Conservation (phyloP, 2,797 vertebrate genomes). For the Alfaro cultratus region DNA sequence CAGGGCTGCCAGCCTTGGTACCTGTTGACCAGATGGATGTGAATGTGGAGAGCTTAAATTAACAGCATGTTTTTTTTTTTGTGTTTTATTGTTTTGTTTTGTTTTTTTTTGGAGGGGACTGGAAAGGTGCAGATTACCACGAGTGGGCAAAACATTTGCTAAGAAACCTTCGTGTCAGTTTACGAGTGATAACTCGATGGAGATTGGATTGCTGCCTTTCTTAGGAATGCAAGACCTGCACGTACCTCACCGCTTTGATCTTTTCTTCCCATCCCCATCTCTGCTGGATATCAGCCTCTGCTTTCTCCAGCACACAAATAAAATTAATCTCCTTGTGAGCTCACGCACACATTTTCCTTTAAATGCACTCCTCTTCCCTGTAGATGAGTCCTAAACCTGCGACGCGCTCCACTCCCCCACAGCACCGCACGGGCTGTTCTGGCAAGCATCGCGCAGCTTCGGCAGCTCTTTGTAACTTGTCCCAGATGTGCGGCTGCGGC, state of each 20-base stretch:
- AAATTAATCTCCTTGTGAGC: slow-evolving; percentile 44
- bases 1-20: slow-evolving; percentile 41
- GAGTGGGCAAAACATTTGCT: slow-evolving; percentile 22
- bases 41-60: slow-evolving; percentile 54
- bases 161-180: slow-evolving; percentile 13
- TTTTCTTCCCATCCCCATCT: slow-evolving; percentile 22
- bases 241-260: slow-evolving; percentile 43
- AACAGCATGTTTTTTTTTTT: slow-evolving; percentile 50
- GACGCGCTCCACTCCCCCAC: slow-evolving; percentile 28
- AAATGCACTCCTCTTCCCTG: slow-evolving; percentile 4
- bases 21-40: slow-evolving; percentile 66
- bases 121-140: slow-evolving; percentile 50
- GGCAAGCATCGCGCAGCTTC: slow-evolving; percentile 54
- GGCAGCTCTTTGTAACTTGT: slow-evolving; percentile 73
- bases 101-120: slow-evolving; percentile 3
- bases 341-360: slow-evolving; percentile 9
- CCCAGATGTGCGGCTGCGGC: slow-evolving; percentile 76
- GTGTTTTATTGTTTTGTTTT: not conserved
- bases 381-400: slow-evolving; percentile 54
- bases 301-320: slow-evolving; percentile 28
- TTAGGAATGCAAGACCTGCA: slow-evolving; percentile 65
- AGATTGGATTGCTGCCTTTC: slow-evolving; percentile 48
- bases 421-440: slow-evolving; percentile 26
- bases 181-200: slow-evolving; percentile 27
- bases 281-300: slow-evolving; percentile 25